Percentiles rank a stretch among this genome's conserved stretches.
Conservation (phyloP, 2,797 vertebrate genomes). For the Rousettus madagascariensis region DNA sequence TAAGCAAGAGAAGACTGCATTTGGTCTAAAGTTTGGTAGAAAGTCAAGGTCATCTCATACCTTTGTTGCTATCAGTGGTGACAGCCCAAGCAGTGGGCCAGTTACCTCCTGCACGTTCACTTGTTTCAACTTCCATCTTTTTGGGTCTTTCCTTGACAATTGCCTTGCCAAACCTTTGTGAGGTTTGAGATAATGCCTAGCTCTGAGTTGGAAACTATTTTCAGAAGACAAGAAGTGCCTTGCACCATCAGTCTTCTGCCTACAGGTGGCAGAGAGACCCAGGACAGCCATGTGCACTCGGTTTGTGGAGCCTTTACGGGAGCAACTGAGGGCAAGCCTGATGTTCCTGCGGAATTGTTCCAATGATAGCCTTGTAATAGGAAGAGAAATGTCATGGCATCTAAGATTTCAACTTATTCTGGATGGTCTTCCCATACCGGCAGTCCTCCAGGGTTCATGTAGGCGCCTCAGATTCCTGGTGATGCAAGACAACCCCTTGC, state of each 20-base stretch:
- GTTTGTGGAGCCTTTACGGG: not conserved
- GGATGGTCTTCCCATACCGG: not conserved
- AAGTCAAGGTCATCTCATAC: not conserved
- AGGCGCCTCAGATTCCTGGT: not conserved
- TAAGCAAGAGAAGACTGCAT: not conserved
- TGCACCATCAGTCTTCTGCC: not conserved
- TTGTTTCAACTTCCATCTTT: not conserved
- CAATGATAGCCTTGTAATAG: not conserved
- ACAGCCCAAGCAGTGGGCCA: not conserved
- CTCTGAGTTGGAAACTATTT: not conserved
- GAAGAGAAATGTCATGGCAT: not conserved
- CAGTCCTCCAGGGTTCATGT: not conserved
- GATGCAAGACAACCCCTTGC: not conserved
- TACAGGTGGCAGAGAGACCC: constrained; percentile 66
- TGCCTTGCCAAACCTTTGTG: not conserved
- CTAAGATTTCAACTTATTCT: not conserved
- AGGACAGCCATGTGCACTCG: fast-evolving
- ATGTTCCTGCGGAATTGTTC: not conserved
- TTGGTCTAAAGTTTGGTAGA: not conserved
- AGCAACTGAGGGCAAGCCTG: not conserved
- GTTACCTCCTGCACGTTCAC: fast-evolving
- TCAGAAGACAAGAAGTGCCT: no score
- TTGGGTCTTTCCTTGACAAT: not conserved
- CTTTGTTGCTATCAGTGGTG: not conserved
- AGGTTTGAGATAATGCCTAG: not conserved